Evolutionary conservation across 2,888 invertebrate genomes (phyloP).

Genomic region (Pseudococcus longispinus): DNA sequence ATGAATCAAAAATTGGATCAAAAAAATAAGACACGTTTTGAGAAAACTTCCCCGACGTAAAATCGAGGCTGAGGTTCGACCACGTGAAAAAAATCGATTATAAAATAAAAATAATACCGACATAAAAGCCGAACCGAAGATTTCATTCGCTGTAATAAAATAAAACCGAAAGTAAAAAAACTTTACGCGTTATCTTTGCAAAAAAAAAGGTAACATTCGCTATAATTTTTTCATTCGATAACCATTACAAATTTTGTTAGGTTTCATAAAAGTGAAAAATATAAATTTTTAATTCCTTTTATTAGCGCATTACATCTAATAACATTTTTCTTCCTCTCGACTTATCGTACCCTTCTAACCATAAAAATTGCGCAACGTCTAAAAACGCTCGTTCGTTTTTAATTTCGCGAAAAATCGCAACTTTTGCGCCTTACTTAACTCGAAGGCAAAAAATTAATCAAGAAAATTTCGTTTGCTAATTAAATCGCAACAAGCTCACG

Average conservation of each 20-base stretch:
- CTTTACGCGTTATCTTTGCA: not conserved
- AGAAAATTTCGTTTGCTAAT: not conserved
- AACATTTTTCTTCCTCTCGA: not conserved
- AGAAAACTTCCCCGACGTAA: not conserved
- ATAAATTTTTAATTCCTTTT: slow-evolving; percentile 2
- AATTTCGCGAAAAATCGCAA: not conserved
- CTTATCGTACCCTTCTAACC: not conserved
- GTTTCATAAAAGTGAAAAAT: not conserved
- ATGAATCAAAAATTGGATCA: not conserved
- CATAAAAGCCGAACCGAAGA: not conserved
- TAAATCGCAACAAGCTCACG: not conserved
- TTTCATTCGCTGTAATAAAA: not conserved
- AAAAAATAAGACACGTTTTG: not conserved
- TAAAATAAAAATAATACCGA: not conserved
- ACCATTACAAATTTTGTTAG: not conserved
- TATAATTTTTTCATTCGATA: not conserved
- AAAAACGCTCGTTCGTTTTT: not conserved
- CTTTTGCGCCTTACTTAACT: not conserved
- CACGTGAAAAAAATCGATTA: not conserved
- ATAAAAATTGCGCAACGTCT: not conserved
- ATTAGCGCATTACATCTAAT: not conserved
- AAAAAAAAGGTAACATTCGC: not conserved
- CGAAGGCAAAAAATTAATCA: not conserved
- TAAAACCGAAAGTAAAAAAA: not conserved
- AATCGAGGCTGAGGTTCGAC: too few species aligned